Conservation (phyloP, 2,113 vertebrate species). For the Corydoras sp. region DNA sequence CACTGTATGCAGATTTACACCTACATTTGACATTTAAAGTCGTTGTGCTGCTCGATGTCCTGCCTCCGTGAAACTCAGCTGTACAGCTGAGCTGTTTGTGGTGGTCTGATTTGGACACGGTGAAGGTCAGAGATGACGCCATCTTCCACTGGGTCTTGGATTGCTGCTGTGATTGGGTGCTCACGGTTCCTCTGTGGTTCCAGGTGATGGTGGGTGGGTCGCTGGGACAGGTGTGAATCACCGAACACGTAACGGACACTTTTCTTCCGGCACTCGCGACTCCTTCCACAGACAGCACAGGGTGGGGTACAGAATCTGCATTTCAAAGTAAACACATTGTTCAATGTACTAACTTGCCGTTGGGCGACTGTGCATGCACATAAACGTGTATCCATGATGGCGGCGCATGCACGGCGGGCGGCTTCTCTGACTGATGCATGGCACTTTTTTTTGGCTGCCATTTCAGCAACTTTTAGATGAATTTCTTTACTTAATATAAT, state of each 20-base stretch:
- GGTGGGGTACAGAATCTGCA: slow-evolving; percentile 37
- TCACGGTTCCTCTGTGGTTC: slow-evolving; percentile 47
- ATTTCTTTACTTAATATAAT: too few species aligned
- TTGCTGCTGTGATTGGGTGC: slow-evolving; percentile 18
- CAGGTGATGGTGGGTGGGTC: slow-evolving; percentile 55
- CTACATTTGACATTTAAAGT: slow-evolving; percentile 56
- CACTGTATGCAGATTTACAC: slow-evolving; percentile 10
- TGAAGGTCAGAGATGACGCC: slow-evolving; percentile 55
- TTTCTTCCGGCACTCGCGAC: slow-evolving; percentile 26
- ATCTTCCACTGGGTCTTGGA: slow-evolving; percentile 42
- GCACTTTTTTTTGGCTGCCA: too few species aligned
- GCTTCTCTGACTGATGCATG: too few species aligned
- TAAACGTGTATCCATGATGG: too few species aligned
- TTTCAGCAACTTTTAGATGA: too few species aligned
- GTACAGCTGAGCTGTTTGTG: slow-evolving; percentile 49
- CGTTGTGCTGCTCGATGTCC: background rate
- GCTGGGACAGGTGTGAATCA: slow-evolving; percentile 53
- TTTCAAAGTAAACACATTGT: slow-evolving; percentile 8
- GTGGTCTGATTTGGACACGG: slow-evolving; percentile 42
- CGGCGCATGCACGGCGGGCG: too few species aligned
- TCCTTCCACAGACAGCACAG: slow-evolving; percentile 30
- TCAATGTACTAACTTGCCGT: too few species aligned
- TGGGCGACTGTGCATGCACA: too few species aligned
- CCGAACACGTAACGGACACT: slow-evolving; percentile 49
- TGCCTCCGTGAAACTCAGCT: slow-evolving; percentile 35